Base-by-base conservation (phyloP, 2,113 vertebrate species). In the Mohoua ochrocephala region DNA sequence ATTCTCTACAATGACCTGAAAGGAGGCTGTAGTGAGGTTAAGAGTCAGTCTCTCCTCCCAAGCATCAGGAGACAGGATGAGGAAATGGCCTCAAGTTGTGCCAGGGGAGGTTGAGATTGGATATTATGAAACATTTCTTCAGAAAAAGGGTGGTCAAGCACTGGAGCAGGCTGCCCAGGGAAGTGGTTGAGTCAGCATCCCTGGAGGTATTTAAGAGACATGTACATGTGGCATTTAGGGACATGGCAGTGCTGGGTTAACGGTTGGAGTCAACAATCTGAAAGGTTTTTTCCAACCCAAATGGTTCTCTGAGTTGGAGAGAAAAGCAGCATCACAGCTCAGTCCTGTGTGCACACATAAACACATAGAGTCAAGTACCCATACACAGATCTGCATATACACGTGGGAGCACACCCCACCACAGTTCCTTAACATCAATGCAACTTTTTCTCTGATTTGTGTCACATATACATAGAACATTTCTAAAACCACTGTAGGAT, bases 361-460 rank as follows among this genome's bases (percentile, higher is more conserved):
- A 42, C n/a, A 50, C 20, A 13, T 6, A 1, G 64, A 59, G 35
- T 70, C 59, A 28, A 49, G 28, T 28, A 44, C 2, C 3, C 22
- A 1, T 1, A 14, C 4, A 15, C 10, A 22, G 0, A 0, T 33
- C 39, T n/a, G 13, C 7, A 5, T 15, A 8, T 3, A 41, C 10
- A 11, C 6, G 8, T 0, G 1, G 19, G 24, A 70, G 42, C 49
- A 45, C 15, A 37, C 13, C 17, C 19, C 76, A 56, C 17, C 39
- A 18, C 44, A 53, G 23, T 5, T 67, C 53, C 41, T 70, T 56
- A 64, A 22, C 27, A 64, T 30, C 45, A 33, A 0, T 33, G 14
- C 26, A 24, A 37, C 15, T 17, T 88, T 63, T 74, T 41, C 12
- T n/a, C 45, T 69, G 47, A 26, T 50, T 59, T 50, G 19, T 49